Evolutionary conservation across 2,797 vertebrate genomes (phyloP).

Genomic region (Falco columbarius): DNA sequence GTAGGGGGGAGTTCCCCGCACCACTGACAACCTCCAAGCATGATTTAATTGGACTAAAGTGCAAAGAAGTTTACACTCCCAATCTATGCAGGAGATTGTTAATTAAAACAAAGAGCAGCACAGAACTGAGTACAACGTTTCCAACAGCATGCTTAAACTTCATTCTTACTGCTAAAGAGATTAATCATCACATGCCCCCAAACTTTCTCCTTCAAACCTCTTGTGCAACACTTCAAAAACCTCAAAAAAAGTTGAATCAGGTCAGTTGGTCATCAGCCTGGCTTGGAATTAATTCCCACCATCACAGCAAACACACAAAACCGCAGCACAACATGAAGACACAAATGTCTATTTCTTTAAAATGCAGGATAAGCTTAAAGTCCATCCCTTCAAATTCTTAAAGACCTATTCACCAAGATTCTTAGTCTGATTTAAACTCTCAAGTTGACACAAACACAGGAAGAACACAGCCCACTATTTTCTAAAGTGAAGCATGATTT

Average conservation of each 20-base stretch:
- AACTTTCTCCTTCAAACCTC: slow-evolving; percentile 35
- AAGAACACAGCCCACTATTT: not conserved
- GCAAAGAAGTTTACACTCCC: slow-evolving; percentile 68
- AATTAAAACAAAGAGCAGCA: slow-evolving; percentile 74
- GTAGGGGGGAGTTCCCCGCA: not conserved
- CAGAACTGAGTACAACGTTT: slow-evolving; percentile 51
- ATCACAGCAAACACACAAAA: not conserved
- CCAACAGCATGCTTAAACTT: slow-evolving; percentile 57
- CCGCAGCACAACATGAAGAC: not conserved
- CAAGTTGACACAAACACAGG: not conserved
- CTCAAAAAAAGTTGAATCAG: slow-evolving; percentile 13
- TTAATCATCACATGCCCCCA: slow-evolving; percentile 78
- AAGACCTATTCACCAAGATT: not conserved
- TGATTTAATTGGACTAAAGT: slow-evolving; percentile 63
- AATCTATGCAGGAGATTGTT: slow-evolving; percentile 69
- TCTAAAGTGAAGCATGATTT: not conserved
- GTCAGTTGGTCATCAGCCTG: slow-evolving; percentile 7
- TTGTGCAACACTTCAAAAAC: slow-evolving; percentile 48
- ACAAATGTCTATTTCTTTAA: not conserved
- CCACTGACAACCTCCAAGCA: slow-evolving; percentile 30
- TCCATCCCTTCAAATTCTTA: not conserved
- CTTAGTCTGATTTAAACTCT: not conserved
- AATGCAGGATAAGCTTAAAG: not conserved
- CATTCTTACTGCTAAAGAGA: slow-evolving; percentile 68
- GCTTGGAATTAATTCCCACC: slow-evolving; percentile 10